These are phyloP conservation scores for Aphidius ervi DNA, from an alignment of 1,140 invertebrate species.

Conservation along the genomic window DNA sequence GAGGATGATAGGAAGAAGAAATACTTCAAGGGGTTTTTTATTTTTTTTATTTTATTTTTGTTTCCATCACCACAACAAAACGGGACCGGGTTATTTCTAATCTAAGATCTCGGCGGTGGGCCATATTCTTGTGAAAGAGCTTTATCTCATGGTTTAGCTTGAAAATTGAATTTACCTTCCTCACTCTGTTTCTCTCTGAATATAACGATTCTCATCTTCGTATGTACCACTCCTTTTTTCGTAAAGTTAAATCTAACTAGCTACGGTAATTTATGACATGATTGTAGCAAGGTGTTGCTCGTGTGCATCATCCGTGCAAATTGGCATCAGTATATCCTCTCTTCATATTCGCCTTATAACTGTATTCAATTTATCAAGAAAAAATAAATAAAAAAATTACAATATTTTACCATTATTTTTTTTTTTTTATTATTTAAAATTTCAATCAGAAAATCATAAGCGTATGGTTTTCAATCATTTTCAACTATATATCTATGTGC, in stretches of 20 bases:
- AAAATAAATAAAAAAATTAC: neutral
- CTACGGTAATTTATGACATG: slow-evolving; percentile 14
- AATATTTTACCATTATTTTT: too few species aligned
- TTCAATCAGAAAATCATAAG: too few species aligned
- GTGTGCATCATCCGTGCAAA: slow-evolving; percentile 19
- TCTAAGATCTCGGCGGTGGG: slow-evolving; percentile 8
- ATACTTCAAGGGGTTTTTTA: neutral
- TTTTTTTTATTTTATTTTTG: too few species aligned
- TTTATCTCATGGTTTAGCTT: neutral
- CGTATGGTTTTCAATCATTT: too few species aligned
- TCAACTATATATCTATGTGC: too few species aligned
- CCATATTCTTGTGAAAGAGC: slow-evolving; percentile 13
- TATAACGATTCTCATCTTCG: neutral
- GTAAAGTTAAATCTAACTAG: slow-evolving; percentile 8
- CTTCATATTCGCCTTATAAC: slow-evolving; percentile 7
- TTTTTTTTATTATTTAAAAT: too few species aligned
- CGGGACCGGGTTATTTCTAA: slow-evolving; percentile 16
- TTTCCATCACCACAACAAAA: slow-evolving; percentile 7
- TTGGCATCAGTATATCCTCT: slow-evolving; percentile 14
- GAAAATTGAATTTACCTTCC: slow-evolving; percentile 17
- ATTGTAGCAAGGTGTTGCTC: slow-evolving; percentile 19
- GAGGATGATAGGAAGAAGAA: neutral
- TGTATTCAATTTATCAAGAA: slow-evolving; percentile 5
- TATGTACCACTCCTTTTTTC: too few species aligned
- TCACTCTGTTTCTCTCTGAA: neutral